These are phyloP conservation scores for Saguinus midas DNA, from an alignment of 2,113 vertebrate species.

Conservation along the genomic window DNA sequence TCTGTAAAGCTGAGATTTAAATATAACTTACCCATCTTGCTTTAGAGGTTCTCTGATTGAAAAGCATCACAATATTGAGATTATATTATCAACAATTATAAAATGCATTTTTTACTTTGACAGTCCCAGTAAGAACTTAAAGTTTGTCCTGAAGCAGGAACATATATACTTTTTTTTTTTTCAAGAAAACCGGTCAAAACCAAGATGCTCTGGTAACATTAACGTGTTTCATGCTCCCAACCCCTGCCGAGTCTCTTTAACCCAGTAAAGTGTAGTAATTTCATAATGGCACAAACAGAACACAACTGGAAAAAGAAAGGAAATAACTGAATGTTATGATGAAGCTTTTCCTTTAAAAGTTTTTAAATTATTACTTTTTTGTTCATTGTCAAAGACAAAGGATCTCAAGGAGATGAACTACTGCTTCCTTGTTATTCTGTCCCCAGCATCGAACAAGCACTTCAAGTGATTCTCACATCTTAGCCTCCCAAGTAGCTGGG, in stretches of 20 bases:
- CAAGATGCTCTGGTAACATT: not conserved
- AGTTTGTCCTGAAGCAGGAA: not conserved
- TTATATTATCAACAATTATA: not conserved
- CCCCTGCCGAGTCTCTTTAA: not conserved
- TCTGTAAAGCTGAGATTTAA: not conserved
- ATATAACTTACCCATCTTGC: not conserved
- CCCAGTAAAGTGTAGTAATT: not conserved
- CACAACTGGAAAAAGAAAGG: not conserved
- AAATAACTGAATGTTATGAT: not conserved
- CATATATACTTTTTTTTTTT: not conserved
- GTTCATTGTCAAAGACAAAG: not conserved
- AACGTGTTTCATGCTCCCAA: not conserved
- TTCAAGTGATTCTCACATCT: too few species aligned
- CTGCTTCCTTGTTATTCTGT: not conserved
- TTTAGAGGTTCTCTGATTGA: not conserved
- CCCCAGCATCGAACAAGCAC: not conserved
- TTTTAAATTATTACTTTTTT: not conserved
- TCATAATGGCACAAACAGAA: not conserved
- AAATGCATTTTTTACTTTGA: not conserved
- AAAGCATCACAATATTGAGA: not conserved
- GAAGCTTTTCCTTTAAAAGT: not conserved
- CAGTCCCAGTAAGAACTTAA: constrained; percentile 23
- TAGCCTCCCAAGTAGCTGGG: not conserved
- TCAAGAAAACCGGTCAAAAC: constrained; percentile 31
- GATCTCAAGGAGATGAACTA: not conserved